Percentiles rank a stretch among this genome's conserved stretches.
Conservation (phyloP, 2,888 invertebrate species). For the Brenthis daphne region DNA sequence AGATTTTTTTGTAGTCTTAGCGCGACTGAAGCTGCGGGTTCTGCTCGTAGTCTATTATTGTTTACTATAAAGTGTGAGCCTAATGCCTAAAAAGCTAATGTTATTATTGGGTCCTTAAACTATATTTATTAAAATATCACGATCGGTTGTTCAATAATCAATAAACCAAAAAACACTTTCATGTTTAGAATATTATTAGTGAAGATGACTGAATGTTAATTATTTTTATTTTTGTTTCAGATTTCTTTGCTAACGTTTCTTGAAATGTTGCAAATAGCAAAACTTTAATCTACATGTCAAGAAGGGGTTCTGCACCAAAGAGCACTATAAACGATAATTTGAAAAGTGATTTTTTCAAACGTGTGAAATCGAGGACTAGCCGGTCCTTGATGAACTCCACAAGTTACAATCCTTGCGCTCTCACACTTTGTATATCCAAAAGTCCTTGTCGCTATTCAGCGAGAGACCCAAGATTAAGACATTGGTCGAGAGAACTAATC, state of each 20-base stretch:
- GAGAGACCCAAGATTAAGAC: constrained; percentile 84
- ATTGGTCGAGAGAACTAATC: constrained; percentile 74
- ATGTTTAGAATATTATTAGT: too few species aligned
- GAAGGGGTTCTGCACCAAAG: constrained; percentile 58
- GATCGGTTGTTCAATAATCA: too few species aligned
- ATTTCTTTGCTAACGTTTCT: constrained; percentile 52
- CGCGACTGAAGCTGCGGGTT: too few species aligned
- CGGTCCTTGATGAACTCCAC: constrained; percentile 81
- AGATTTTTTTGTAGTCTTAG: too few species aligned
- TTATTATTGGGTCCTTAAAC: too few species aligned
- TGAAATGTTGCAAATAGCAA: constrained; percentile 71
- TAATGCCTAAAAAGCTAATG: too few species aligned
- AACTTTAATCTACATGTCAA: constrained; percentile 78
- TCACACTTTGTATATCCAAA: constrained; percentile 74
- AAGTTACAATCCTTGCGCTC: constrained; percentile 76
- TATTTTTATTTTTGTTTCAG: constrained; percentile 65
- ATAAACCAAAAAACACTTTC: too few species aligned
- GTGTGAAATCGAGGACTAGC: constrained; percentile 78
- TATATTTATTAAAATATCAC: too few species aligned
- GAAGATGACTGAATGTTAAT: neutral
- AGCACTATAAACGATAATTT: constrained; percentile 59
- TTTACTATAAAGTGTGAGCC: too few species aligned
- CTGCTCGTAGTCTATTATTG: too few species aligned
- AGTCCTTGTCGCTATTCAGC: constrained; percentile 78
- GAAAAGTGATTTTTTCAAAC: constrained; percentile 74